Evolutionary conservation across 1,140 invertebrate genomes (phyloP).

Genomic region (Apis florea): DNA sequence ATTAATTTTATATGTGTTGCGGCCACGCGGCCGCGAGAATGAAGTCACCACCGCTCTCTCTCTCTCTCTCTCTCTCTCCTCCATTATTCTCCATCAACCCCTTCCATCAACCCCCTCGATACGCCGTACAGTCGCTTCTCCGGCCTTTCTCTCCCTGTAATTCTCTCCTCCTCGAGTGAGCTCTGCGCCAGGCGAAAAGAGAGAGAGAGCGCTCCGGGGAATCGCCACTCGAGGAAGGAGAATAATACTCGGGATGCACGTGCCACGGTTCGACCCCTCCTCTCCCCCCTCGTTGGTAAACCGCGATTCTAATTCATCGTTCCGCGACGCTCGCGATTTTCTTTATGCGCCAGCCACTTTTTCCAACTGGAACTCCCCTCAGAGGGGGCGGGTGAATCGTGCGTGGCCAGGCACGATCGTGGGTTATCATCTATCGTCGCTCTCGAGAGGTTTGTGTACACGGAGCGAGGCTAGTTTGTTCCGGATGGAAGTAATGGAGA

Average conservation of each 20-base stretch:
- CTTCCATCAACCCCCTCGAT: neutral
- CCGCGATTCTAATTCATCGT: slow-evolving; percentile 57
- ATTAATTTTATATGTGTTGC: slow-evolving; percentile 76
- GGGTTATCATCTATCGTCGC: too few relatives aligned
- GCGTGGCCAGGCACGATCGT: neutral
- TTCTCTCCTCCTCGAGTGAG: slow-evolving; percentile 20
- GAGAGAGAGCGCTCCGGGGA: slow-evolving; percentile 29
- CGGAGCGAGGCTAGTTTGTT: too few relatives aligned
- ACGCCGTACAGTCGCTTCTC: neutral
- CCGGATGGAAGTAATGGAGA: too few relatives aligned
- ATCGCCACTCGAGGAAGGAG: slow-evolving; percentile 63
- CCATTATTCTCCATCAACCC: slow-evolving; percentile 23
- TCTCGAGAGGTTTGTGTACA: too few relatives aligned
- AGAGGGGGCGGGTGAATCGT: neutral
- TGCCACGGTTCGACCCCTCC: slow-evolving; percentile 47
- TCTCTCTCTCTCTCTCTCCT: neutral
- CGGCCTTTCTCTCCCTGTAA: neutral
- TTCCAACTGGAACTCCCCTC: neutral
- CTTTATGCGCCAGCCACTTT: slow-evolving; percentile 25
- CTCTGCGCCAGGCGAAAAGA: neutral
- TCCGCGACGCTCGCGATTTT: slow-evolving; percentile 25
- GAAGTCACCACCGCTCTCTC: slow-evolving; percentile 56
- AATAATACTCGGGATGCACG: slow-evolving; percentile 69
- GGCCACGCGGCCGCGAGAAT: slow-evolving; percentile 54
- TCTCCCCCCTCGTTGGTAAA: slow-evolving; percentile 6